Evolutionary conservation across 35 echinoderm and acorn worm genomes (phyloP).

Genomic region (Apostichopus californicus): DNA sequence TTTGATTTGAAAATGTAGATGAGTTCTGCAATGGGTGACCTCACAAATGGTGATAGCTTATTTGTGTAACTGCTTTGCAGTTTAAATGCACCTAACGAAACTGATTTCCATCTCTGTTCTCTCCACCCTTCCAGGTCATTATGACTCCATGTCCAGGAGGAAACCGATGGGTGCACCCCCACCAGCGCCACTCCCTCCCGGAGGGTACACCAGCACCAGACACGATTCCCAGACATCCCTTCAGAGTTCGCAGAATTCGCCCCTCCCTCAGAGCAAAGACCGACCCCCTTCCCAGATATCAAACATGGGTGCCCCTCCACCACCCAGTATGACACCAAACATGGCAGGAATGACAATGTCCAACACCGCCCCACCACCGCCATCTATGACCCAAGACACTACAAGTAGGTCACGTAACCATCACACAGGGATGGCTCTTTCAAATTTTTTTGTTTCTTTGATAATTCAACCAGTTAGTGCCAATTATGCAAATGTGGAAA

Average conservation of each 20-base stretch:
- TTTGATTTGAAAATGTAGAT: too few species aligned
- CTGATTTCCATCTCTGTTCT: background rate
- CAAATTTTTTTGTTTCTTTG: too few species aligned
- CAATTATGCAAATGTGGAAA: too few species aligned
- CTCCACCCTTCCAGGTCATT: background rate
- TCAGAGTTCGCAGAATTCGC: constrained; percentile 11
- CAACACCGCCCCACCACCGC: constrained; percentile 42
- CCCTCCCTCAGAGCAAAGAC: background rate
- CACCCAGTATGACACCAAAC: constrained; percentile 58
- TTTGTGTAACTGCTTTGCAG: too few species aligned
- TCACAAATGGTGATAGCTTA: too few species aligned
- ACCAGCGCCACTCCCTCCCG: constrained; percentile 22
- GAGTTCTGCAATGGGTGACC: background rate
- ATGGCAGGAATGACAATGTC: constrained; percentile 36
- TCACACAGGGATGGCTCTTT: too few species aligned
- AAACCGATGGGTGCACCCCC: constrained; percentile 43
- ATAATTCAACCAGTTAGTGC: too few species aligned
- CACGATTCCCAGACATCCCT: constrained; percentile 49
- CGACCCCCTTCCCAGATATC: constrained; percentile 20
- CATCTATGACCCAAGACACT: constrained; percentile 31
- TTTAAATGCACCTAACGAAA: too few species aligned
- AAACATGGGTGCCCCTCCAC: constrained; percentile 61
- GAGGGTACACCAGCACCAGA: constrained; percentile 27
- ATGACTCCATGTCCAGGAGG: constrained; percentile 39
- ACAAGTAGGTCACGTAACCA: background rate